These are phyloP conservation scores for Sandelia bainsii DNA, from an alignment of 2,797 vertebrate species.

Conservation along the genomic window DNA sequence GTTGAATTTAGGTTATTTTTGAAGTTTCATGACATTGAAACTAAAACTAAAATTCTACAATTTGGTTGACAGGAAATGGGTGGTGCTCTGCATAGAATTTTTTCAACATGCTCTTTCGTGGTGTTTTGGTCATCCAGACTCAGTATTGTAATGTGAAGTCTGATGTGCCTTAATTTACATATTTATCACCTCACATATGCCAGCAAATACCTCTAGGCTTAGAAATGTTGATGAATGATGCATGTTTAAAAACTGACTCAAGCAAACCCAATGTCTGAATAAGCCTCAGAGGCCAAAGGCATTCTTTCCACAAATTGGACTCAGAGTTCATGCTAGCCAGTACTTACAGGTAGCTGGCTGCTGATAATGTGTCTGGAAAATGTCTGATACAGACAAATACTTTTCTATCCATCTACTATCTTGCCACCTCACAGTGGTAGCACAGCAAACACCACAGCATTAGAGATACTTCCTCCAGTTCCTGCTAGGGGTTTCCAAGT, in stretches of 20 bases:
- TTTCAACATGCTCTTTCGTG: conserved; percentile 27
- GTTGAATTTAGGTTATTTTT: background rate
- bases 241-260: conserved; percentile 57
- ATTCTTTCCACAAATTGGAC: conserved; percentile 63
- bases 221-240: conserved; percentile 62
- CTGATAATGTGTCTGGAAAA: conserved; percentile 45
- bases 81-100: background rate
- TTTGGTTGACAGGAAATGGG: conserved; percentile 7
- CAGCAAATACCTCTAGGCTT: conserved; percentile 53
- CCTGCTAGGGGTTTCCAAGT: conserved; percentile 46
- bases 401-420: conserved; percentile 58
- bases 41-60: background rate
- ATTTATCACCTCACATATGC: conserved; percentile 64
- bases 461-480: conserved; percentile 50
- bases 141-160: conserved; percentile 34
- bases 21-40: conserved; percentile 2
- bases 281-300: conserved; percentile 58
- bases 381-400: conserved; percentile 53
- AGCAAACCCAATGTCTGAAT: conserved; percentile 66
- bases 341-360: conserved; percentile 36
- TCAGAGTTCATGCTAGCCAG: conserved; percentile 46
- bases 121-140: conserved; percentile 25
- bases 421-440: conserved; percentile 29
- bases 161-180: conserved; percentile 64
- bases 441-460: conserved; percentile 24